These are phyloP conservation scores for Heteromurus nitidus DNA, from an alignment of 2,888 invertebrate genomes.

Conservation along the genomic window DNA sequence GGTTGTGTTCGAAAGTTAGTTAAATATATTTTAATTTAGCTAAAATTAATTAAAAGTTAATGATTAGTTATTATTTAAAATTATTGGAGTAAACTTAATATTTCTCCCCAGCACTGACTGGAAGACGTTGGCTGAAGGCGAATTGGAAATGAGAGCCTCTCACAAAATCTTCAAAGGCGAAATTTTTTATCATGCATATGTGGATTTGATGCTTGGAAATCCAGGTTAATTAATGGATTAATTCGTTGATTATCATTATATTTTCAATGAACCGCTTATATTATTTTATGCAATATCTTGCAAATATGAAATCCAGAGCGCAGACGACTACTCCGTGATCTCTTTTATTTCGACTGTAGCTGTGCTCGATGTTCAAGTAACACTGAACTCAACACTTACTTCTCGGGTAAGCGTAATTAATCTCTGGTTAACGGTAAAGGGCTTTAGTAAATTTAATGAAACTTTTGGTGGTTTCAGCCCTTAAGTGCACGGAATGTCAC, in stretches of 20 bases:
- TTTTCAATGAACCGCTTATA: no score
- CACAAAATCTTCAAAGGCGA: slow-evolving; percentile 53
- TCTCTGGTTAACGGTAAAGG: no score
- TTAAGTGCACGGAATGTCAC: slow-evolving; percentile 66
- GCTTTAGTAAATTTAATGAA: no score
- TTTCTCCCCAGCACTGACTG: no score
- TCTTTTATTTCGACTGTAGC: slow-evolving; percentile 65
- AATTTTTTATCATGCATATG: slow-evolving; percentile 61
- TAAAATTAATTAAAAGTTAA: no score
- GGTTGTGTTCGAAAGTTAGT: slow-evolving; percentile 66
- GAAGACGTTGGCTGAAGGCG: slow-evolving; percentile 51
- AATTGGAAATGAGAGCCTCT: slow-evolving; percentile 60
- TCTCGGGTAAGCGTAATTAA: no score
- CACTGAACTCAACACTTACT: slow-evolving; percentile 65
- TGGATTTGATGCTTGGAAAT: slow-evolving; percentile 62
- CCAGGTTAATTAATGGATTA: not conserved
- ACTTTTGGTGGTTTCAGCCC: no score
- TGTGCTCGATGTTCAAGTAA: slow-evolving; percentile 64
- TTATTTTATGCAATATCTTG: no score
- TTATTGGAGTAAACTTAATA: no score
- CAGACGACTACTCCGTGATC: slow-evolving; percentile 41
- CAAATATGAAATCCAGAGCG: no score
- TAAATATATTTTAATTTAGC: no score
- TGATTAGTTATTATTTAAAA: no score
- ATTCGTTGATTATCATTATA: not conserved